Evolutionary conservation across 2,888 invertebrate genomes (phyloP).

Genomic region (Hyppa rectilinea): DNA sequence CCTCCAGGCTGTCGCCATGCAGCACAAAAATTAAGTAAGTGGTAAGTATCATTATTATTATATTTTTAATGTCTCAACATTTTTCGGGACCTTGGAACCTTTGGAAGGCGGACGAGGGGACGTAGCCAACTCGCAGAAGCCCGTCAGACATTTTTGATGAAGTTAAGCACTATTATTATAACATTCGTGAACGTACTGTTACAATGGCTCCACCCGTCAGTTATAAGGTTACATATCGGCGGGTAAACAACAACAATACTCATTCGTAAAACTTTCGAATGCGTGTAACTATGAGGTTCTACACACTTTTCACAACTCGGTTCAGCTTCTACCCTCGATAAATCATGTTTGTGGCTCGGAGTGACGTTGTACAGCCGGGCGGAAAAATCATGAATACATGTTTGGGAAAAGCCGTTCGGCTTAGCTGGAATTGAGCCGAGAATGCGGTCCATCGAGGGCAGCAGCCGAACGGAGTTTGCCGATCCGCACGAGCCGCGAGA

Average conservation of each 20-base stretch:
- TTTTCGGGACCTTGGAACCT: too few relatives aligned
- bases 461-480: not conserved
- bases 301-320: too few relatives aligned
- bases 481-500: too few relatives aligned
- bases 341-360: too few relatives aligned
- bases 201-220: not conserved
- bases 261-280: slow-evolving; percentile 5
- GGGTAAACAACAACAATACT: slow-evolving; percentile 10
- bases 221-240: not conserved
- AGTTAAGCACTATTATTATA: not conserved
- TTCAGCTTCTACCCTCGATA: too few relatives aligned
- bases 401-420: not conserved
- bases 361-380: not conserved
- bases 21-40: slow-evolving; percentile 19
- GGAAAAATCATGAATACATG: not conserved
- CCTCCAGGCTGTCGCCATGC: slow-evolving; percentile 28
- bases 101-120: too few relatives aligned
- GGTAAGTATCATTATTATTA: not conserved
- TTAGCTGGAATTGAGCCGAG: not conserved
- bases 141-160: too few relatives aligned
- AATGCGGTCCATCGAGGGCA: not conserved
- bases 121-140: too few relatives aligned
- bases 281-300: not conserved
- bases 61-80: too few relatives aligned
- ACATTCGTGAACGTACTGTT: not conserved